Evolutionary conservation across 2,888 invertebrate species (phyloP), one percentile per base, ranked within the genome.

Genomic region (Metellina segmentata): DNA sequence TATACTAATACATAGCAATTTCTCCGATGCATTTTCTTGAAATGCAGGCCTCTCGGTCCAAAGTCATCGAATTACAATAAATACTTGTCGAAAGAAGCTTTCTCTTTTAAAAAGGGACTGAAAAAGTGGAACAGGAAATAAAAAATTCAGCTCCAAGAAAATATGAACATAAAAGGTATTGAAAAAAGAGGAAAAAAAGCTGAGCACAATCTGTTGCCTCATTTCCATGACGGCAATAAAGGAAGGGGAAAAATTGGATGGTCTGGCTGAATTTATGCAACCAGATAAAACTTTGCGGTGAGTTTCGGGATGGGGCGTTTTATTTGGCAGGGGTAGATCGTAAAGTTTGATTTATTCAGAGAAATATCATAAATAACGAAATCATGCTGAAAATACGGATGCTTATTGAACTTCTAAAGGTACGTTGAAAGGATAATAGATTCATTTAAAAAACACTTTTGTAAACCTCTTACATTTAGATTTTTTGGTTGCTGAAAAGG

Each of bases 281-380:
- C 48, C 20, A 49, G 81, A 81, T 78, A 81, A 48, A 69, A 81
- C 69, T 81, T 34, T 11, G 51, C 0, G n/a, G 70, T 19, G 53
- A 69, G 48, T 34, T 61, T 48, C 5, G 34, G 34, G 70, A 81
- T 61, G 20, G 19, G 69, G 49, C 13, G 48, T 70, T 81, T 81
- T 69, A 70, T 81, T 81, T 69, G 48, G 70, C 48, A 16, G 69
- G 9, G 81, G 61, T 13, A 34, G 16, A 81, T 81, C 70, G 69
- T 81, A 61, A 70, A 81, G 81, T 81, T 81, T 81, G 81, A 81
- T 81, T 81, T 81, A 81, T 70, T 61, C 61, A 11, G 11, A 61
- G 61, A 16, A 16, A 61, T 61, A 9, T 61, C 16, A 61, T 61
- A 16, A 16, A 61, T 61, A 61, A 61, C 16, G 61, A 61, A 61